These are phyloP conservation scores for Plotosus lineatus DNA, from an alignment of 2,113 vertebrate species.

Conservation along the genomic window DNA sequence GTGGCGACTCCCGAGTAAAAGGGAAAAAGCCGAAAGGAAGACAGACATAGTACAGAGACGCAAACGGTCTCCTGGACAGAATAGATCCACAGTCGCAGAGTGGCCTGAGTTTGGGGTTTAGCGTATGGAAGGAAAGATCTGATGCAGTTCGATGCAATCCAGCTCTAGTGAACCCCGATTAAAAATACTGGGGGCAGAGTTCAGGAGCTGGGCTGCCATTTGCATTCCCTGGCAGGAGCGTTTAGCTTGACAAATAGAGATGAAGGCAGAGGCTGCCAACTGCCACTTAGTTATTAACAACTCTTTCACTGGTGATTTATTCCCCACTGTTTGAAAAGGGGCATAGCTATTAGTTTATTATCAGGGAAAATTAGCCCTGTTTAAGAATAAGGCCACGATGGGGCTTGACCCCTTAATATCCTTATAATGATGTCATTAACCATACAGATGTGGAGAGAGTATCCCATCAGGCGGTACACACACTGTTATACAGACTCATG, in stretches of 20 bases:
- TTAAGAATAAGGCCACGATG: conserved; percentile 91
- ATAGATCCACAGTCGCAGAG: background rate
- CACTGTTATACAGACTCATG: conserved; percentile 28
- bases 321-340: conserved; percentile 83
- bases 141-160: conserved; percentile 37
- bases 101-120: conserved; percentile 1
- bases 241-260: conserved; percentile 98
- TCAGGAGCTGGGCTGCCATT: conserved; percentile 69
- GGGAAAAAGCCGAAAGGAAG: too few relatives aligned
- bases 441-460: conserved; percentile 84
- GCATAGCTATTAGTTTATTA: conserved; percentile 93
- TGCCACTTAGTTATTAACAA: conserved; percentile 99
- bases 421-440: conserved; percentile 99
- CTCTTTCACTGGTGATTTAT: conserved; percentile 97
- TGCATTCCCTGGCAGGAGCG: conserved; percentile 85
- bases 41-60: background rate
- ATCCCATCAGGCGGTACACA: conserved; percentile 63
- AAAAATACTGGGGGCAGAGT: conserved; percentile 52
- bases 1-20: too few relatives aligned
- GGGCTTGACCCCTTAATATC: conserved; percentile 97
- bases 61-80: background rate
- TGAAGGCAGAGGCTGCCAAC: conserved; percentile 84
- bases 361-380: conserved; percentile 92
- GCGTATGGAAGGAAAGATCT: background rate
- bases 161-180: conserved; percentile 58